phyloP scores from a whole-genome alignment of 92 coral and sea anemone species.

The Bergia sp. region DNA sequence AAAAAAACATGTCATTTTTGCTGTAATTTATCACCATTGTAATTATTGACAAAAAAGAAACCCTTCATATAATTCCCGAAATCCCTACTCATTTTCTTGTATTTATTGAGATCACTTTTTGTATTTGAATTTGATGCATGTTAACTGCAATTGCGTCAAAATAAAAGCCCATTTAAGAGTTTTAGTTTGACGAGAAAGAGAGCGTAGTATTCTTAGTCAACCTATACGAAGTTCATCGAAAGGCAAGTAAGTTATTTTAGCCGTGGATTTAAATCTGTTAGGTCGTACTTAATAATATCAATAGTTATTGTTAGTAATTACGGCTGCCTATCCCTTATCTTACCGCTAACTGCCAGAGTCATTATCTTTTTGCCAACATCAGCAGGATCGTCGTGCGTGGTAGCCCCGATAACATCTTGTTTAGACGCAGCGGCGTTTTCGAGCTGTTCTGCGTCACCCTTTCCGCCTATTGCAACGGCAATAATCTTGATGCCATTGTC shows the following conservation, averaged over 20 bases:
- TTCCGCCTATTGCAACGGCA: slow-evolving; percentile 65
- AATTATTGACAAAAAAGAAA: background rate
- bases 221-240: too few relatives aligned
- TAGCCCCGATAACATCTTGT: slow-evolving; percentile 59
- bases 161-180: too few relatives aligned
- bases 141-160: too few relatives aligned
- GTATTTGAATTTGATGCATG: too few relatives aligned
- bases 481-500: slow-evolving; percentile 60
- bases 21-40: background rate
- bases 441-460: slow-evolving; percentile 64
- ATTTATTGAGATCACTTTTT: too few relatives aligned
- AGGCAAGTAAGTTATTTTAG: background rate
- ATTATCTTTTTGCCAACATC: slow-evolving; percentile 48
- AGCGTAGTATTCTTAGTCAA: too few relatives aligned
- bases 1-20: background rate
- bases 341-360: slow-evolving; percentile 43
- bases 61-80: background rate
- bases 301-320: background rate
- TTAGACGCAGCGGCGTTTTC: slow-evolving; percentile 55
- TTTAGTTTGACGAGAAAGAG: too few relatives aligned
- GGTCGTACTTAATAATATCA: too few relatives aligned
- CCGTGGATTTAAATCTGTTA: background rate
- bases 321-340: background rate
- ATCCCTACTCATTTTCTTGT: too few relatives aligned
- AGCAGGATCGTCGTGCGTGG: slow-evolving; percentile 49